Percentiles rank a stretch among this genome's conserved stretches.
Evolutionary conservation across 2,113 vertebrate species (phyloP).

Genomic region (Trogon surrucura): DNA sequence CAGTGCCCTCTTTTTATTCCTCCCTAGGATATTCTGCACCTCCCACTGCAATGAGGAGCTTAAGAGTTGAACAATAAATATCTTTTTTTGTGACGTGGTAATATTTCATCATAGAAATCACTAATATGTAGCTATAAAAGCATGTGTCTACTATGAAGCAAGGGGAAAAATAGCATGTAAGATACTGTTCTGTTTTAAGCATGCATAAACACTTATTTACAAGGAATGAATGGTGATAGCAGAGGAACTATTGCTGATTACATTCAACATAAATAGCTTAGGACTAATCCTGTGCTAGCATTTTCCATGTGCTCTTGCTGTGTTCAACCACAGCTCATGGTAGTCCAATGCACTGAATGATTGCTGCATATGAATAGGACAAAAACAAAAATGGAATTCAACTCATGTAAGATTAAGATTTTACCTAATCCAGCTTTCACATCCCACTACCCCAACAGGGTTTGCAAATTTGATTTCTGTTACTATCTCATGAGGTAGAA

Average conservation of each 20-base stretch:
- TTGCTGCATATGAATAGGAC: neutral
- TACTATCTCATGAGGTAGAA: neutral
- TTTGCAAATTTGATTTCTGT: neutral
- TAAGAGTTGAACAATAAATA: neutral
- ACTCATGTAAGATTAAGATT: neutral
- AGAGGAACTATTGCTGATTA: constrained; percentile 26
- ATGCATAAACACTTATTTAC: neutral
- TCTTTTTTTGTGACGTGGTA: neutral
- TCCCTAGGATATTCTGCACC: neutral
- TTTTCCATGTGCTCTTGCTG: neutral
- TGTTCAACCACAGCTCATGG: neutral
- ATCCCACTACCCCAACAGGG: neutral
- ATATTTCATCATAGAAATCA: neutral
- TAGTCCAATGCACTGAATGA: neutral
- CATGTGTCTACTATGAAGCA: neutral
- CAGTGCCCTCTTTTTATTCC: neutral
- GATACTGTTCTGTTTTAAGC: neutral
- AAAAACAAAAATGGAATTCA: neutral
- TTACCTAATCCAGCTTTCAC: neutral
- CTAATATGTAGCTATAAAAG: neutral
- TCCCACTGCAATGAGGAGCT: neutral
- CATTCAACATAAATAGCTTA: constrained; percentile 3
- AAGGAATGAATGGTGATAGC: neutral
- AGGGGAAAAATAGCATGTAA: neutral
- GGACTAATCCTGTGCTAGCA: neutral